A percentile compares a stretch with the other conserved stretches of the same genome.
phyloP scores from a whole-genome alignment of 1,140 invertebrate genomes.

The Dinothrombium tinctorium region DNA sequence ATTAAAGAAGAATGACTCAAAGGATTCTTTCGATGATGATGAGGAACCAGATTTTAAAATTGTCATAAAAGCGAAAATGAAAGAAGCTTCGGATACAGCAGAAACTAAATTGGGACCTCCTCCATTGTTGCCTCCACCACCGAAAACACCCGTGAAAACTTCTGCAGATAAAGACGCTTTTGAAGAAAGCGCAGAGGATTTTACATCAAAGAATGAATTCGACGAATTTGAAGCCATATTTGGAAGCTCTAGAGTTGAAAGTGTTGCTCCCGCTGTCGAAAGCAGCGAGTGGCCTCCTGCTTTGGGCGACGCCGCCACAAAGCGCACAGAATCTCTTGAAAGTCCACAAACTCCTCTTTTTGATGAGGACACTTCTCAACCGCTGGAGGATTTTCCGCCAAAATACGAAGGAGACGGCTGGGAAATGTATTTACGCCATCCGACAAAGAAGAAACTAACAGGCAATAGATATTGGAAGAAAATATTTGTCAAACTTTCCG shows the following conservation, averaged over 20 bases:
- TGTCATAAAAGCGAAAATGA: slow-evolving; percentile 16
- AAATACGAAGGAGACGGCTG: slow-evolving; percentile 61
- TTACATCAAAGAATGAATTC: background rate
- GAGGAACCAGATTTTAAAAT: slow-evolving; percentile 16
- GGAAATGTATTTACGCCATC: slow-evolving; percentile 87
- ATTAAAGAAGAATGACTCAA: background rate
- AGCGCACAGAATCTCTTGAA: slow-evolving; percentile 14
- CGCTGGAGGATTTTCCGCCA: slow-evolving; percentile 67
- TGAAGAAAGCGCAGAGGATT: background rate
- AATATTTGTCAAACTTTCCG: slow-evolving; percentile 59
- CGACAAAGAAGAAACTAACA: slow-evolving; percentile 95
- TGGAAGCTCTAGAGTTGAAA: background rate
- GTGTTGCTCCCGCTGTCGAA: background rate
- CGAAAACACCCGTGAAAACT: slow-evolving; percentile 6
- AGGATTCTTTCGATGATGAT: slow-evolving; percentile 15
- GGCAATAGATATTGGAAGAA: slow-evolving; percentile 90
- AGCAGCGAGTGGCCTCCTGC: background rate
- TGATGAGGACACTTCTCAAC: slow-evolving; percentile 78
- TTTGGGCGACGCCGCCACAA: slow-evolving; percentile 5
- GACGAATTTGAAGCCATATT: slow-evolving; percentile 6
- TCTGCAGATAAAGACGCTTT: background rate
- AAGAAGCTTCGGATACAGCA: slow-evolving; percentile 2
- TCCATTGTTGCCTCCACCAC: slow-evolving; percentile 17
- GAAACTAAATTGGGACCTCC: background rate
- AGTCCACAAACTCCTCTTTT: slow-evolving; percentile 40